Evolutionary conservation across 2,888 invertebrate genomes (phyloP), one percentile per base, ranked within the genome.

Genomic region (Ametastegia equiseti): DNA sequence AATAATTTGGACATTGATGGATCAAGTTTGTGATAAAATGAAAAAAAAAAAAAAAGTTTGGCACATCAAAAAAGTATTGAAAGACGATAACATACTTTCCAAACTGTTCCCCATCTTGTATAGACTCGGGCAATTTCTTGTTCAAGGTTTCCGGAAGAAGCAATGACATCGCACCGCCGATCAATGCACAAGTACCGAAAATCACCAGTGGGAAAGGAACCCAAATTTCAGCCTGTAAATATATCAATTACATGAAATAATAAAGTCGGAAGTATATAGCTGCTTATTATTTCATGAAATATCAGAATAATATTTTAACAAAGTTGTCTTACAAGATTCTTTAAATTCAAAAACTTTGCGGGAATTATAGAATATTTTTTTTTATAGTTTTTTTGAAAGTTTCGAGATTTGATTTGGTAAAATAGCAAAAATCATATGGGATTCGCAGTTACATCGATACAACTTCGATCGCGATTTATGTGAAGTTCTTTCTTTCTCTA

Each of bases 81-180:
- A 79, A 50, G 27, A 47, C 9, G 30, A 83, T 27, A 42, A 85
- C 93, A 91, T 89, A 94, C 94, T 92, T 93, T 92, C 94, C 94
- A 89, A 95, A 95, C 27, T 91, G 88, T 89, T 94, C 94, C 5
- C 94, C 94, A 86, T 95, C 95, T 86, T 93, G 93, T 83, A 95
- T 94, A 0, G 95, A 94, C 88, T 95, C 95, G 2, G 95, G 95
- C 80, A 95, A 90, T 83, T 94, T 93, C 86, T 93, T 93, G 84
- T 95, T 94, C 73, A 94, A 90, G 0, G 95, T 95, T 92, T 95
- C 95, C 0, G 95, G 95, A 67, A 95, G 91, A 39, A 94, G 88
- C 45, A 95, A 89, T 0, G 94, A 93, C 81, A 94, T 88, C 1
- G 93, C 80, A 23, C 95, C 95, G 9, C 94, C 94, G 36, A 92